These are phyloP conservation scores for Equus przewalskii DNA, from an alignment of 2,113 vertebrate genomes.

Conservation along the genomic window DNA sequence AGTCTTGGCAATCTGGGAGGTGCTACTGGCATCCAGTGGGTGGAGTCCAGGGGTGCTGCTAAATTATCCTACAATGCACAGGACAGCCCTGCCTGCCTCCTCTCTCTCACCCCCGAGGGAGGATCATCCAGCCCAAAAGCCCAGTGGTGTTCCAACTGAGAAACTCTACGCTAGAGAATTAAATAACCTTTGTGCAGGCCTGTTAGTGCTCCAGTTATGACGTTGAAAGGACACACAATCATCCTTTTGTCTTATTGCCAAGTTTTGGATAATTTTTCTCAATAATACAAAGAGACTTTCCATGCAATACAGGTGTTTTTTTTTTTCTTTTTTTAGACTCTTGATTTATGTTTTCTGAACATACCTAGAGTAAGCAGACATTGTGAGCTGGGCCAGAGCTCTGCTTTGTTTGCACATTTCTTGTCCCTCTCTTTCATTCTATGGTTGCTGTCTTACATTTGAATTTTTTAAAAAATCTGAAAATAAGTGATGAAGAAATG, in stretches of 20 bases:
- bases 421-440: constrained; percentile 12
- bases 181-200: background rate
- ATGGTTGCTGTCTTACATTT: background rate
- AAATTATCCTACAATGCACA: background rate
- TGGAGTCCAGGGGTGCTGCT: background rate
- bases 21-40: no score
- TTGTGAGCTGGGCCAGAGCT: background rate
- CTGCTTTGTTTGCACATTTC: constrained; percentile 15
- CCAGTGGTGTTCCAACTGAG: background rate
- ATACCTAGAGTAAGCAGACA: background rate
- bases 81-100: background rate
- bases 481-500: constrained; percentile 64
- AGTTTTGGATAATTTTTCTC: background rate
- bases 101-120: background rate
- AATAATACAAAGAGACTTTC: background rate
- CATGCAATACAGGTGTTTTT: background rate
- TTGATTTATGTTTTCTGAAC: background rate
- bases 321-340: background rate
- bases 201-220: background rate
- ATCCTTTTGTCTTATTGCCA: constrained; percentile 21
- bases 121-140: background rate
- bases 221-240: background rate
- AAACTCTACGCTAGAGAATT: background rate
- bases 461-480: constrained; percentile 32
- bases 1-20: background rate